Percentiles rank a stretch among this genome's conserved stretches.
phyloP scores from a whole-genome alignment of 2,113 vertebrate genomes.

The Lonchura striata region DNA sequence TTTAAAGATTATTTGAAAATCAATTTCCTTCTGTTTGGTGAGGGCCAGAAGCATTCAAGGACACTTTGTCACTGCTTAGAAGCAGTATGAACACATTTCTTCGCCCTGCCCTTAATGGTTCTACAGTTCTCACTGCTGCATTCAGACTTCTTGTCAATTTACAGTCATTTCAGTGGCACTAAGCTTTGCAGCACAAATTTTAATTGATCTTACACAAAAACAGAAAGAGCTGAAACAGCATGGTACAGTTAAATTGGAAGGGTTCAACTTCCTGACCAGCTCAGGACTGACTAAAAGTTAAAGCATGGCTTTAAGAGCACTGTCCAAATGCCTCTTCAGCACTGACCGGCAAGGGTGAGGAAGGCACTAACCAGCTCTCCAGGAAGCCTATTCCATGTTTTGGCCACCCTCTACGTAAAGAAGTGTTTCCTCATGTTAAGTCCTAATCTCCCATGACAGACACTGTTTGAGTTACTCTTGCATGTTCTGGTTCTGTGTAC shows the following conservation, averaged over 20 bases:
- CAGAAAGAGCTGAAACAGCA: background rate
- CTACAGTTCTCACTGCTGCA: background rate
- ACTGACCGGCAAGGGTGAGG: too few relatives aligned
- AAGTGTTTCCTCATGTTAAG: background rate
- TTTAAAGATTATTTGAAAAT: background rate
- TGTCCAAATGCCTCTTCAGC: background rate
- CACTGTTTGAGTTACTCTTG: background rate
- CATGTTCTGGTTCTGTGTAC: background rate
- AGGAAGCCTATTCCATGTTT: background rate
- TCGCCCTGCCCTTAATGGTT: accelerated
- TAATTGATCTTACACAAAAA: background rate
- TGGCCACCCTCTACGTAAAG: background rate
- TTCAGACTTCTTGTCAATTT: background rate
- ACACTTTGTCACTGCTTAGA: background rate
- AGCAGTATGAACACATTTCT: accelerated
- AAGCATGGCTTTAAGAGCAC: background rate
- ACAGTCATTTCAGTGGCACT: background rate
- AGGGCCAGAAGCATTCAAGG: background rate
- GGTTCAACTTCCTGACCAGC: background rate
- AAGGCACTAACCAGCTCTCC: accelerated
- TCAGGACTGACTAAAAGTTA: background rate
- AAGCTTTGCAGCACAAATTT: background rate
- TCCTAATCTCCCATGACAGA: background rate
- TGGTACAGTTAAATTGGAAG: background rate
- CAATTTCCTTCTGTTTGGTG: background rate